A percentile compares a stretch with the other conserved stretches of the same genome.
Conservation (phyloP, 1,140 invertebrate genomes). For the Bilobella aurantiaca region DNA sequence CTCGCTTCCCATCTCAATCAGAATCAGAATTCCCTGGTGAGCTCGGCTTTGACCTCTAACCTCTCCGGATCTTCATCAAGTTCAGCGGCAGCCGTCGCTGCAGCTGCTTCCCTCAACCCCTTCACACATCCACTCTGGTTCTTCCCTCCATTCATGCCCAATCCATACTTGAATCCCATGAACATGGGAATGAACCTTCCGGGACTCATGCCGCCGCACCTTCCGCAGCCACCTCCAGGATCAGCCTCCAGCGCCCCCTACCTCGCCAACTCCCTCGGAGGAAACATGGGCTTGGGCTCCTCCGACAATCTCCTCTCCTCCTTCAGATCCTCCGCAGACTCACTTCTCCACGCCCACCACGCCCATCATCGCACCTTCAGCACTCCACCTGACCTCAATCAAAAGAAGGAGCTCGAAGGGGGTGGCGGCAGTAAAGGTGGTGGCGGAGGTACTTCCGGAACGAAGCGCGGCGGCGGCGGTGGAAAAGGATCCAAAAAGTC, state of each 20-base stretch:
- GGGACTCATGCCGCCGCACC: background rate
- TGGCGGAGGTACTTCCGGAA: no score
- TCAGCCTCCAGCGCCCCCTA: background rate
- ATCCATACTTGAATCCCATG: constrained; percentile 32
- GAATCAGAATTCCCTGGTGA: constrained; percentile 6
- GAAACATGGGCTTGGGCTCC: no score
- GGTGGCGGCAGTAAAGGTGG: no score
- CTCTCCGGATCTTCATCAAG: constrained; percentile 9
- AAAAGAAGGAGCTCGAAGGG: background rate
- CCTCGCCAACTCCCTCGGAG: background rate
- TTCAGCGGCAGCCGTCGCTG: constrained; percentile 22
- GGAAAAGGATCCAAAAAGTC: constrained; percentile 15
- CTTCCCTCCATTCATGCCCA: constrained; percentile 34
- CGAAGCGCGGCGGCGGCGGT: no score
- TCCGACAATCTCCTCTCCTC: constrained; percentile 9
- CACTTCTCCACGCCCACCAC: constrained; percentile 21
- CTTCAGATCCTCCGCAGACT: constrained; percentile 30
- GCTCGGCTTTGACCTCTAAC: background rate
- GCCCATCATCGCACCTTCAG: constrained; percentile 4
- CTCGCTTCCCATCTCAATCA: background rate
- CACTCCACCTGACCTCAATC: background rate
- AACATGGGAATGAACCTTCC: constrained; percentile 15
- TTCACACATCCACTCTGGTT: constrained; percentile 33
- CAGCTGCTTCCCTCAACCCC: constrained; percentile 13
- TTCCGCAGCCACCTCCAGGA: background rate